Evolutionary conservation across 2,797 vertebrate species (phyloP).

Genomic region (Gymnopithys bicolor): DNA sequence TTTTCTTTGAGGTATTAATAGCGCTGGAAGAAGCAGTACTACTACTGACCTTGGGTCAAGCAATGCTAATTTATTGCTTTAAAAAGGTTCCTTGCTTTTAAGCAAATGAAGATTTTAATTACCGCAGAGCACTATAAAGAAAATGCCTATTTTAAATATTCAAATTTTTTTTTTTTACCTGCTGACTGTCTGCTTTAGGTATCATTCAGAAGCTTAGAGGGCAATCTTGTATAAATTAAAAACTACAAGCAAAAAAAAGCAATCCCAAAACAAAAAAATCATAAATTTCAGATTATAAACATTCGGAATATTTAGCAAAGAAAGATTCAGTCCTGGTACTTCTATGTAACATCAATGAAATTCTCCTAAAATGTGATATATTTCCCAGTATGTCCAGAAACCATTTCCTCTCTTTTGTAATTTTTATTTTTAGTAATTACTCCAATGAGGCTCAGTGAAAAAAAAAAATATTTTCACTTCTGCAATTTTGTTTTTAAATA

Average conservation of each 20-base stretch:
- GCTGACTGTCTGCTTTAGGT: conserved; percentile 54
- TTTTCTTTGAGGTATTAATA: conserved; percentile 71
- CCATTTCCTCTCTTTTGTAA: background rate
- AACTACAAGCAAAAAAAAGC: background rate
- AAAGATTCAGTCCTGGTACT: background rate
- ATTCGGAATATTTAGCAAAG: background rate
- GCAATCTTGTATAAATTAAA: conserved; percentile 50
- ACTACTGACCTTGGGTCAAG: conserved; percentile 60
- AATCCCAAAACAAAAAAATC: background rate
- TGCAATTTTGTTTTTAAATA: conserved; percentile 34
- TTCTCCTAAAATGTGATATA: background rate
- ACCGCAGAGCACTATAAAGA: conserved; percentile 44
- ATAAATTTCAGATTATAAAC: background rate
- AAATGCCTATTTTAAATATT: conserved; percentile 67
- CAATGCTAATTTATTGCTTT: conserved; percentile 69
- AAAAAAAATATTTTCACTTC: background rate
- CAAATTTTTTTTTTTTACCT: conserved; percentile 54
- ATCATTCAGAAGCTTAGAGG: conserved; percentile 56
- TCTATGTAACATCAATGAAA: background rate
- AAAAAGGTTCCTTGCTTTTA: conserved; percentile 70
- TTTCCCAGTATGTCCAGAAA: background rate
- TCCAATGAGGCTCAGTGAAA: background rate
- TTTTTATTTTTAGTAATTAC: conserved; percentile 23
- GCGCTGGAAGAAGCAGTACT: conserved; percentile 51
- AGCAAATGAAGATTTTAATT: conserved; percentile 74